Evolutionary conservation across 2,888 invertebrate genomes (phyloP).

Genomic region (Drosophila rellima): DNA sequence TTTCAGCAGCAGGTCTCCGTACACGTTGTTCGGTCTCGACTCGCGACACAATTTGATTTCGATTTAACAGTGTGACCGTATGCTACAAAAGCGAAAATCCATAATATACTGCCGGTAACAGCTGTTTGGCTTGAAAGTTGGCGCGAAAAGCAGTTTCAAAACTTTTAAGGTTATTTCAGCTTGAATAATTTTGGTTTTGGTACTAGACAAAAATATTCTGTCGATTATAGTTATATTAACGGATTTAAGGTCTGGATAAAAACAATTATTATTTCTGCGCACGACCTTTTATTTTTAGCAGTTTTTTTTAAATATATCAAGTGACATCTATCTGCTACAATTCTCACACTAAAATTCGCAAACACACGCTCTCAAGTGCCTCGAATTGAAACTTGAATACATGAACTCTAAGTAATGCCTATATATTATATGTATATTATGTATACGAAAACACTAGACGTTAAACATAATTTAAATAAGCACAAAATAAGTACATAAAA

Average conservation of each 20-base stretch:
- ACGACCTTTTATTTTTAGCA: slow-evolving; percentile 74
- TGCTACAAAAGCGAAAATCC: neutral
- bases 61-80: neutral
- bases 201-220: no score
- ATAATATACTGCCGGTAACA: neutral
- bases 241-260: no score
- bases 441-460: slow-evolving; percentile 61
- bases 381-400: slow-evolving; percentile 55
- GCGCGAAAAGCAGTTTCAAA: neutral
- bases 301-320: slow-evolving; percentile 58
- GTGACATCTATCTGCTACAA: slow-evolving; percentile 62
- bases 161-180: no score
- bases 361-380: slow-evolving; percentile 36
- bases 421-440: slow-evolving; percentile 32
- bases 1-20: neutral
- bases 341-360: slow-evolving; percentile 53
- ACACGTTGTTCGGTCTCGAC: neutral
- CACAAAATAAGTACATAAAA: slow-evolving; percentile 69
- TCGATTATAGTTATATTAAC: no score
- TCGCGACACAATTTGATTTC: slow-evolving; percentile 22
- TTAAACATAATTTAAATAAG: slow-evolving; percentile 62
- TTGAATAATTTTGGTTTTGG: no score
- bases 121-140: slow-evolving; percentile 1
- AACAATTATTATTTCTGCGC: slow-evolving; percentile 56
- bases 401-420: slow-evolving; percentile 53